Conservation (phyloP, 2,888 invertebrate species). For the Microctonus aethiopoides region DNA sequence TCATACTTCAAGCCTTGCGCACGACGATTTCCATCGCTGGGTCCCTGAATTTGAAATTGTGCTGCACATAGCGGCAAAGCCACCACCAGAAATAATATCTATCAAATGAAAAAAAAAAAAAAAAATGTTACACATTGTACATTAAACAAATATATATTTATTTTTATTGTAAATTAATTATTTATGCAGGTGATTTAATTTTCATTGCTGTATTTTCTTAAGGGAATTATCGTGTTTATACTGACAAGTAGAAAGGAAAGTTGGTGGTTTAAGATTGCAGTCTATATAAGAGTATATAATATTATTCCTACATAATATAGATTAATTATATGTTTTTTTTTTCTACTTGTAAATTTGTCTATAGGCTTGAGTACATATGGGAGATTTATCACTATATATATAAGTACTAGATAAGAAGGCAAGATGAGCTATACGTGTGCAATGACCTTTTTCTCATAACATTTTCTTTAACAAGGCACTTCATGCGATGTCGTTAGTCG, state of each 20-base stretch:
- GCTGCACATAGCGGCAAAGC: slow-evolving; percentile 58
- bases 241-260: slow-evolving; percentile 37
- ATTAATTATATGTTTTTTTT: no score
- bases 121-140: no score
- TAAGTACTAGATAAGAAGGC: not conserved
- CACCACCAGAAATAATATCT: slow-evolving; percentile 55
- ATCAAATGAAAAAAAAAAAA: slow-evolving; percentile 23
- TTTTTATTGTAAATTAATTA: not conserved
- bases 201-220: slow-evolving; percentile 8
- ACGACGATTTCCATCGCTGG: slow-evolving; percentile 61
- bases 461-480: not conserved
- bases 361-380: not conserved
- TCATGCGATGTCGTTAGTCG: not conserved
- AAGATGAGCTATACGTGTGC: slow-evolving; percentile 11
- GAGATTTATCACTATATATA: slow-evolving; percentile 6
- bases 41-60: slow-evolving; percentile 63
- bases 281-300: not conserved
- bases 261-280: slow-evolving; percentile 12
- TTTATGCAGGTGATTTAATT: slow-evolving; percentile 6
- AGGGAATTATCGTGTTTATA: slow-evolving; percentile 24
- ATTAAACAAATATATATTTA: not conserved
- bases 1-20: slow-evolving; percentile 62
- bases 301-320: no score
- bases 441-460: slow-evolving; percentile 19
- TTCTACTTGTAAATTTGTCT: no score